Evolutionary conservation across 2,113 vertebrate species (phyloP).

Genomic region (Anguilla japonica): DNA sequence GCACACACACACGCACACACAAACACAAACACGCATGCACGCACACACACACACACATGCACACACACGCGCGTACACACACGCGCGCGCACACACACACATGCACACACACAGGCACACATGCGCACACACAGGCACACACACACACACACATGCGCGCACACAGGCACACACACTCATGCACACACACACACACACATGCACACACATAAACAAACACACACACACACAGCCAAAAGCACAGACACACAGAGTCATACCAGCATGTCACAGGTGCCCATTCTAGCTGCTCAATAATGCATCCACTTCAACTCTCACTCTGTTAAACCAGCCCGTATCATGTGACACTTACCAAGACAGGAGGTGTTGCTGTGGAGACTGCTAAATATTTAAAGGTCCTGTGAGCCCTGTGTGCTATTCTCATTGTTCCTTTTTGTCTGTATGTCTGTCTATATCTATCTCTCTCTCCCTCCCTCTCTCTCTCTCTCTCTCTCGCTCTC

Average conservation of each 20-base stretch:
- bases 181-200: background rate
- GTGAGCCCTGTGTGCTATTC: background rate
- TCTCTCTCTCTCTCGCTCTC: background rate
- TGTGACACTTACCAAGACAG: background rate
- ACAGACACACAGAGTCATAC: background rate
- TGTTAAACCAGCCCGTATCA: slow-evolving; percentile 15
- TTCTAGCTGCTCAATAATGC: slow-evolving; percentile 20
- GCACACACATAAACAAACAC: background rate
- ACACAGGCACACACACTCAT: background rate
- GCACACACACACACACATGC: background rate
- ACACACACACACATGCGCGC: background rate
- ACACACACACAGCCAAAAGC: slow-evolving; percentile 10
- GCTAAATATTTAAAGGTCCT: slow-evolving; percentile 26
- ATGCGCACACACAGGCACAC: background rate
- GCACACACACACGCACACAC: background rate
- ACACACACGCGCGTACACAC: background rate
- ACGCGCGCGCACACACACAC: background rate
- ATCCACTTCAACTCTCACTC: slow-evolving; percentile 12
- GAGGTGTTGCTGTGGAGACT: slow-evolving; percentile 21
- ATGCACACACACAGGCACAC: background rate
- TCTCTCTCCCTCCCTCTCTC: background rate
- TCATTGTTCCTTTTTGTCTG: background rate
- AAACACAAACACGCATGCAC: slow-evolving; percentile 4
- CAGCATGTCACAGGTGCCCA: background rate
- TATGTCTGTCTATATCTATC: background rate